Conservation (phyloP, 2,113 vertebrate species). For the Boleophthalmus pectinirostris region DNA sequence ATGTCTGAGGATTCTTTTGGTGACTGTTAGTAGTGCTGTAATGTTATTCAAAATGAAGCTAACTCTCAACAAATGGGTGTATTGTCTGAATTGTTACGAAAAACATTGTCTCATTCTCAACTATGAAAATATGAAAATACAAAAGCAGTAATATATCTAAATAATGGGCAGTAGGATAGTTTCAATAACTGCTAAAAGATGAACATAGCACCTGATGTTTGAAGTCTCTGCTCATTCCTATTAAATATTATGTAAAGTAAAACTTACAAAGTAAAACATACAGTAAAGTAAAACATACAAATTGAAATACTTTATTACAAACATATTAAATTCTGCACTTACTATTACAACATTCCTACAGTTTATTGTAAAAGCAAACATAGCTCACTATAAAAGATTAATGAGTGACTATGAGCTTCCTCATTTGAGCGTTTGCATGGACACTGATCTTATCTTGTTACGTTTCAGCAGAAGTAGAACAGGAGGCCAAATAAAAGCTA, state of each 20-base stretch:
- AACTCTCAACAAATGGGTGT: background rate
- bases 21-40: background rate
- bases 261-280: too few relatives aligned
- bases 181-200: too few relatives aligned
- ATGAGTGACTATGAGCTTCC: conserved; percentile 32
- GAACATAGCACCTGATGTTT: too few relatives aligned
- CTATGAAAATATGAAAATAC: background rate
- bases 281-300: background rate
- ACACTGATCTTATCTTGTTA: conserved; percentile 18
- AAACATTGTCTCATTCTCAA: background rate
- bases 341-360: background rate
- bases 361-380: conserved; percentile 4
- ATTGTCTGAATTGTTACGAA: background rate
- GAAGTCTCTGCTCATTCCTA: background rate
- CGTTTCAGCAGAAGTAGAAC: conserved; percentile 14
- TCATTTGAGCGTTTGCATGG: conserved; percentile 26
- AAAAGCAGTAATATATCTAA: background rate
- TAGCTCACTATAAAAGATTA: conserved; percentile 17
- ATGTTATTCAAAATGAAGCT: background rate
- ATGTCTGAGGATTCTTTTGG: background rate
- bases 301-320: background rate
- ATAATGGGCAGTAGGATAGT: background rate
- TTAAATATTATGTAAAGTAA: background rate
- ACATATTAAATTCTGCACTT: background rate
- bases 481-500: conserved; percentile 23